These are phyloP conservation scores for Acronicta psi DNA, from an alignment of 2,888 invertebrate genomes.

Conservation along the genomic window DNA sequence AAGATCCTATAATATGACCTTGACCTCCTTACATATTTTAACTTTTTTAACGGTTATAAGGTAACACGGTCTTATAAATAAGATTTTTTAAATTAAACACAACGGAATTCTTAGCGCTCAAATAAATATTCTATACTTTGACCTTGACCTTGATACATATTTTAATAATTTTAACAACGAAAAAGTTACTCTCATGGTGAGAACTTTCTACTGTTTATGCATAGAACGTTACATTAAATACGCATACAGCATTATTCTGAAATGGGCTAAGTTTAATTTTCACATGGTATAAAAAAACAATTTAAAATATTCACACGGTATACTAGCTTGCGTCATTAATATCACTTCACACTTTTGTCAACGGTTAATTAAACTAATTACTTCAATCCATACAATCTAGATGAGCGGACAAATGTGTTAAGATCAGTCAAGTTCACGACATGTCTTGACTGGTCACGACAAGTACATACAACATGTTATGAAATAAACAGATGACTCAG, in stretches of 20 bases:
- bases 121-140: too few relatives aligned
- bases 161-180: too few relatives aligned
- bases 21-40: too few relatives aligned
- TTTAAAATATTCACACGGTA: conserved; percentile 61
- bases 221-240: too few relatives aligned
- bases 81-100: too few relatives aligned
- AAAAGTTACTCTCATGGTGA: too few relatives aligned
- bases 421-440: conserved; percentile 84
- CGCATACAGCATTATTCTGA: background rate
- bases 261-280: background rate
- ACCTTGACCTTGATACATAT: too few relatives aligned
- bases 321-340: conserved; percentile 60
- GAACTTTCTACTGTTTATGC: background rate
- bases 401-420: conserved; percentile 72
- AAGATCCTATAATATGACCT: too few relatives aligned
- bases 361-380: conserved; percentile 77
- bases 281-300: conserved; percentile 12
- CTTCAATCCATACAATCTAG: conserved; percentile 74
- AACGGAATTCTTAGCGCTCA: too few relatives aligned
- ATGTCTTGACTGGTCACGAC: conserved; percentile 84
- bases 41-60: too few relatives aligned
- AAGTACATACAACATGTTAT: conserved; percentile 76
- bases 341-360: conserved; percentile 65
- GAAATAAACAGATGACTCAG: conserved; percentile 78
- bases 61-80: too few relatives aligned